Percentiles rank a stretch among this genome's conserved stretches.
These are phyloP conservation scores for Dendrocincla fuliginosa DNA, from an alignment of 2,797 vertebrate genomes.

Conservation along the genomic window DNA sequence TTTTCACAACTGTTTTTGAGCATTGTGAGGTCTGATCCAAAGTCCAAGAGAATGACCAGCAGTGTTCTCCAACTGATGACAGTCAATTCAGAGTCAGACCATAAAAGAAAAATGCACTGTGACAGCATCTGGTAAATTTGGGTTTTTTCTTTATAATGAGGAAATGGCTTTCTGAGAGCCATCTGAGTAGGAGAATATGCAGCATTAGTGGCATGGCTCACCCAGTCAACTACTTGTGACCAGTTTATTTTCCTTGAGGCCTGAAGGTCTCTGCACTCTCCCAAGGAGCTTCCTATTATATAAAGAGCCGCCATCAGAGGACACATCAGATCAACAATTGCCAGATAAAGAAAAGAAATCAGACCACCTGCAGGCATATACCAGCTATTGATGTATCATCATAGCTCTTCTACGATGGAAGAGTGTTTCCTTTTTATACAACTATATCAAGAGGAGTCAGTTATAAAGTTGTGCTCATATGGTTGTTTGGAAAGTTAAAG, in stretches of 20 bases:
- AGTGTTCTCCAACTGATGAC: neutral
- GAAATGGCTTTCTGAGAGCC: neutral
- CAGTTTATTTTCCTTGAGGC: neutral
- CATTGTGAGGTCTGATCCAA: neutral
- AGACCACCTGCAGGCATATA: neutral
- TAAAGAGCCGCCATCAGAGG: neutral
- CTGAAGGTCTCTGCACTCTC: neutral
- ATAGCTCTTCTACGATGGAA: neutral
- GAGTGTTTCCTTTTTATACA: neutral
- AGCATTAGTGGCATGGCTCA: accelerated
- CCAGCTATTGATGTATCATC: neutral
- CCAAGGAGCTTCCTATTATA: neutral
- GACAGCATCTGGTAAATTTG: neutral
- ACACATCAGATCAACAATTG: neutral
- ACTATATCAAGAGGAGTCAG: neutral
- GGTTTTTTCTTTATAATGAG: neutral
- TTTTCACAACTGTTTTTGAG: neutral
- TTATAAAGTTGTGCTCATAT: neutral
- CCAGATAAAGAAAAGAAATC: neutral
- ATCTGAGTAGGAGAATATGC: neutral
- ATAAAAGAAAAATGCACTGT: neutral
- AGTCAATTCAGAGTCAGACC: neutral
- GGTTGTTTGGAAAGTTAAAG: neutral
- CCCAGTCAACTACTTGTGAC: neutral
- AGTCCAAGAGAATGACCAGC: neutral